Base-by-base conservation (phyloP, 2,797 vertebrate genomes). In the Merluccius polli region DNA sequence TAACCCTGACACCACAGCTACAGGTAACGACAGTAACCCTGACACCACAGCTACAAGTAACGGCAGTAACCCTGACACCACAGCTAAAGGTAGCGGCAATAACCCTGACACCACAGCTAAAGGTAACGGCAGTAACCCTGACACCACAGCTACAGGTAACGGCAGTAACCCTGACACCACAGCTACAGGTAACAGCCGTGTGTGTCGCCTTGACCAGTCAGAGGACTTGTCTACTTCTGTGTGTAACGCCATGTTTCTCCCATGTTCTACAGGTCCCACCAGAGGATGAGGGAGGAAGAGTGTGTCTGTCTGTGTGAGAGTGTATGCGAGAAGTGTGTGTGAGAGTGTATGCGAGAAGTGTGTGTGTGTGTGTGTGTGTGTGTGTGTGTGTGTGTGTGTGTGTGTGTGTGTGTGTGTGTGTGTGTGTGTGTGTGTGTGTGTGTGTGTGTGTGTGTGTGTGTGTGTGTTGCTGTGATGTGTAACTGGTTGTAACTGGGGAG, bases 51-150 rank as follows among this genome's bases (percentile, higher is more conserved):
- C 8, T 3, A 3, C 33, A 35, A 8, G 33, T 35, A 35, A 36
- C 4, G 1, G 7, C 36, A 6, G 11, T 5, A n/a, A n/a, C 96
- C 91, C 4, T 95, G 93, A 95, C 88, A 68, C 63, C 8, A 0
- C 33, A 1, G 4, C 44, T 38, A 63, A 1, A 2, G 10, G 89
- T 90, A 83, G 77, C 41, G 27, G 3, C 2, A 2, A 3, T 5
- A 36, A 36, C 35, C 35, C 35, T 36, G 35, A 36, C 35, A 38
- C 24, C 48, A 27, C 63, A 70, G 30, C n/a, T n/a, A n/a, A n/a
- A n/a, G n/a, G n/a, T n/a, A n/a, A n/a, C n/a, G n/a, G n/a, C n/a
- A n/a, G n/a, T n/a, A n/a, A n/a, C n/a, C 29, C 68, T 27, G 31
- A n/a, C 59, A n/a, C 21, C 24, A 52, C 4, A 52, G 4, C 48